Percentiles rank a stretch among this genome's conserved stretches.
Conservation (phyloP, 2,113 vertebrate genomes). For the Hippocampus barbouri region DNA sequence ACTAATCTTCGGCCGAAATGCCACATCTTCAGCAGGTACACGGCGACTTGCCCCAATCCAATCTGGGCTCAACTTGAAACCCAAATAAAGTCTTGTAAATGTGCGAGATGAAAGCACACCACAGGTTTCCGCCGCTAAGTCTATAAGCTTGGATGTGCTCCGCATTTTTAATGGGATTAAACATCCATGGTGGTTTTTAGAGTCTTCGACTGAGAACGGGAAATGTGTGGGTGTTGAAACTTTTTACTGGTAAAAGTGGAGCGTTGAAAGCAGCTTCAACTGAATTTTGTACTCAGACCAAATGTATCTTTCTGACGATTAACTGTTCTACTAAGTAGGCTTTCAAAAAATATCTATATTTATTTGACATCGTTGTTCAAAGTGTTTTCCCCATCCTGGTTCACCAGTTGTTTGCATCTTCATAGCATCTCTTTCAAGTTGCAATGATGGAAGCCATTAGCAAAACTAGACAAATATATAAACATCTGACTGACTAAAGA, state of each 20-base stretch:
- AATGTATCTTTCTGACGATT: too few relatives aligned
- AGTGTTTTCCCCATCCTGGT: constrained; percentile 5
- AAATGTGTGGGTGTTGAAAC: background rate
- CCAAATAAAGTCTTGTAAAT: constrained; percentile 13
- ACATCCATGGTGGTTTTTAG: background rate
- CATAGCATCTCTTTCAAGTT: background rate
- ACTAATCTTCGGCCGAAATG: constrained; percentile 6
- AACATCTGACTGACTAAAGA: too few relatives aligned
- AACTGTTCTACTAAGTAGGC: background rate
- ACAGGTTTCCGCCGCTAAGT: background rate
- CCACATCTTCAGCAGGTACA: background rate
- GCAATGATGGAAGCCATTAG: too few relatives aligned
- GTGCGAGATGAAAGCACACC: background rate
- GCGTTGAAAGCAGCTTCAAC: too few relatives aligned
- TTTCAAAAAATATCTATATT: background rate
- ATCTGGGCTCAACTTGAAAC: background rate
- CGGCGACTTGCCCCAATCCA: constrained; percentile 15
- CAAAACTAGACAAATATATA: too few relatives aligned
- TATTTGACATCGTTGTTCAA: too few relatives aligned
- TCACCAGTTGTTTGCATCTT: background rate
- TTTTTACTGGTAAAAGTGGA: background rate
- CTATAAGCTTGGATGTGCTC: background rate
- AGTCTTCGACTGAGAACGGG: background rate
- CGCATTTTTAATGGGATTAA: background rate
- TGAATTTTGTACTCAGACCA: too few relatives aligned